A percentile compares a stretch with the other conserved stretches of the same genome.
These are phyloP conservation scores for Lagopus muta DNA, from an alignment of 2,113 vertebrate genomes.

Conservation along the genomic window DNA sequence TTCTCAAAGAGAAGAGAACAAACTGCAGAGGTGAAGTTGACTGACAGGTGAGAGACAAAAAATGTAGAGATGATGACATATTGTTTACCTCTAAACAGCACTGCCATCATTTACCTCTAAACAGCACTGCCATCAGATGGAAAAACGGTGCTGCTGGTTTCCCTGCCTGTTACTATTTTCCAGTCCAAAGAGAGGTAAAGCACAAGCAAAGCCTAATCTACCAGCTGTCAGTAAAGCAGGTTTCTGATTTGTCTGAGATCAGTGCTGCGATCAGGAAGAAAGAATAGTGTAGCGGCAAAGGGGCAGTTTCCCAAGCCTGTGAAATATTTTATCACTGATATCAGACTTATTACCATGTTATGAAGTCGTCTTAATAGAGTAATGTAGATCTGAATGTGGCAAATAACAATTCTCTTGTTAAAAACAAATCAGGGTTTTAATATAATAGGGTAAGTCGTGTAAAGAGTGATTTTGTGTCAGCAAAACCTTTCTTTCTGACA, in stretches of 20 bases:
- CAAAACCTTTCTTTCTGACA: slow-evolving; percentile 27
- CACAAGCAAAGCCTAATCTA: neutral
- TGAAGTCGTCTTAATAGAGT: neutral
- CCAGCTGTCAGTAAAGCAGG: neutral
- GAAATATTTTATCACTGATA: neutral
- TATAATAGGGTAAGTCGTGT: slow-evolving; percentile 52
- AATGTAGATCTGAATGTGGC: slow-evolving; percentile 7
- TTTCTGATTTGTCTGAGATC: neutral
- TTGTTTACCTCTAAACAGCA: neutral
- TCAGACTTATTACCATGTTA: neutral
- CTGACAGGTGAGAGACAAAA: neutral
- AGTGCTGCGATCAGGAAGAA: neutral
- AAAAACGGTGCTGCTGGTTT: neutral
- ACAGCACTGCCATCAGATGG: neutral
- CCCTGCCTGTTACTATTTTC: neutral
- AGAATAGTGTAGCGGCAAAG: neutral
- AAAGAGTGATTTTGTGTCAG: slow-evolving; percentile 43
- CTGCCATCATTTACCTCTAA: neutral
- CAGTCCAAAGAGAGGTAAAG: neutral
- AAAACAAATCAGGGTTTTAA: slow-evolving; percentile 50
- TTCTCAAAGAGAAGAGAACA: neutral
- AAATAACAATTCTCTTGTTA: slow-evolving; percentile 34
- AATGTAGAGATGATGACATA: neutral
- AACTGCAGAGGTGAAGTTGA: neutral
- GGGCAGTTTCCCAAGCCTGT: neutral